Base-by-base conservation (phyloP, 1,140 invertebrate species). In the Pteromalus puparum region DNA sequence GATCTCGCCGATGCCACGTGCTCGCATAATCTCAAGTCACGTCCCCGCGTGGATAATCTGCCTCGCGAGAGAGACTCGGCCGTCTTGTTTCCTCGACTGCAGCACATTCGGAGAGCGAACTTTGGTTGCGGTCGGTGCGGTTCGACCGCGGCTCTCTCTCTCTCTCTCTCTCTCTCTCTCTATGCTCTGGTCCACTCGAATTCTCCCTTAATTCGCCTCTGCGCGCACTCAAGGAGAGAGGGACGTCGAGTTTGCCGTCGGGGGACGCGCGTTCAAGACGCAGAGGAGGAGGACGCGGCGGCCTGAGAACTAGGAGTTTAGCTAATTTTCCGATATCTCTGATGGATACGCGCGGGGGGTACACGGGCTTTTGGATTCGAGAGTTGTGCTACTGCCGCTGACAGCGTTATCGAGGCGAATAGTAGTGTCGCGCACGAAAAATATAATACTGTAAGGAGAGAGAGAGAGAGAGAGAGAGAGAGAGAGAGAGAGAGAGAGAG, bases 191-290 rank as follows among this genome's bases (percentile, higher is more conserved):
- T 76, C 38, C 74, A 76, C 75, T 77, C 53, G 46, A 77, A 77
- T 77, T 77, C 75, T 13, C 75, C 15, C 46, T 30, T 65, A 30
- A 77, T 77, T 77, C 75, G 75, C 75, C 18, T 30, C 28, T 74
- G 76, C 61, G 46, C 12, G 61, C 67, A 61, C 15, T 61, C 18
- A 61, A 61, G 53, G 48, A 75, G 42, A 75, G 48, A 65, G 48
- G 10, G 15, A 65, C 5, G 10, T 9, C 6, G 42, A 30, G 18
- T 61, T 61, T 61, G 21, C 21, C 53, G 21, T 61, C 18, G 7
- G 53, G 53, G 53, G 53, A 61, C 21, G 53, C 7, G n/a, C n/a
- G n/a, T n/a, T 61, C 53, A 61, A 77, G 13, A 34, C 26, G 21
- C 46, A 61, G 48, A 65, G 42, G 53, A 65, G 42, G 53, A 42